These are phyloP conservation scores for Lordiphosa stackelbergi DNA, from an alignment of 1,140 invertebrate genomes.

Conservation along the genomic window DNA sequence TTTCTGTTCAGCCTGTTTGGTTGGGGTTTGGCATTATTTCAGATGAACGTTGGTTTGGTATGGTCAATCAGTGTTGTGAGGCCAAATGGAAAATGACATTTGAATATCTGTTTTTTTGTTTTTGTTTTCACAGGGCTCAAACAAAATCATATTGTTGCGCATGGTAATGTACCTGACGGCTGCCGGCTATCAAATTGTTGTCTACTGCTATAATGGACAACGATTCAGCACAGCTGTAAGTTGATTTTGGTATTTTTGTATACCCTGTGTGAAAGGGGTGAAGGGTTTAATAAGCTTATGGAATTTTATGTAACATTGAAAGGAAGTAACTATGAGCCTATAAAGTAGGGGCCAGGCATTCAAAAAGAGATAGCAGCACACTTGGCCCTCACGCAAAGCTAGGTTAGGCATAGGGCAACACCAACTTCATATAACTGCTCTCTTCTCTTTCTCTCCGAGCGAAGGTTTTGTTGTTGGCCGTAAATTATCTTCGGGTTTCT, in stretches of 20 bases:
- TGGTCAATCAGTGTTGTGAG: not conserved
- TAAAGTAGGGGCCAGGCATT: no score
- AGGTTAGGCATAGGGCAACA: no score
- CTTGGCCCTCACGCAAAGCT: no score
- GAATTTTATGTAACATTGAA: no score
- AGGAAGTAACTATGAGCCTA: no score
- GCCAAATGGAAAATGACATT: not conserved
- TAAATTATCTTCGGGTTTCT: no score
- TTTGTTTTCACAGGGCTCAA: constrained; percentile 29
- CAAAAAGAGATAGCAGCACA: no score
- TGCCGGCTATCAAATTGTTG: constrained; percentile 58
- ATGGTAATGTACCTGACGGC: constrained; percentile 66
- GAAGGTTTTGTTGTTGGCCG: no score
- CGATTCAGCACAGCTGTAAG: constrained; percentile 51
- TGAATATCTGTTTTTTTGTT: not conserved
- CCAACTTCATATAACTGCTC: no score
- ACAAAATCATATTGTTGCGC: constrained; percentile 35
- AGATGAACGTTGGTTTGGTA: constrained; percentile 63
- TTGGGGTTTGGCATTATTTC: constrained; percentile 61
- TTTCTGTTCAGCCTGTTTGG: constrained; percentile 59
- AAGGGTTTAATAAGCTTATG: no score
- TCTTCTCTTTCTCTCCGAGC: no score
- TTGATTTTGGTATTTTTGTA: constrained; percentile 13
- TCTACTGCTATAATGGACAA: constrained; percentile 72
- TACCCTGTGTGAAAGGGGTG: not conserved